Evolutionary conservation across 2,113 vertebrate species (phyloP).

Genomic region (Prietella phreatophila): DNA sequence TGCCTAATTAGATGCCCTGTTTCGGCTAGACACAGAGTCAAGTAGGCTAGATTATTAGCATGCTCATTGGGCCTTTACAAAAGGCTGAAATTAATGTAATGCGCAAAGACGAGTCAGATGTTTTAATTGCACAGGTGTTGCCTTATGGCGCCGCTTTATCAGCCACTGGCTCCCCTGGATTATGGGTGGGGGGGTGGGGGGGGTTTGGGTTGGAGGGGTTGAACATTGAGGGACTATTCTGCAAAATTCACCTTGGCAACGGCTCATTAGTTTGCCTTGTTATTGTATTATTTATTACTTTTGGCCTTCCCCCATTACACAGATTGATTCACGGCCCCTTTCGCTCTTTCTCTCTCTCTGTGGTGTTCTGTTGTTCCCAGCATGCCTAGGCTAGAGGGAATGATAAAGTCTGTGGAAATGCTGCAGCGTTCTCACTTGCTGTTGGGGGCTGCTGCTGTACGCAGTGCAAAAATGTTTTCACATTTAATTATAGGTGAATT

Average conservation of each 20-base stretch:
- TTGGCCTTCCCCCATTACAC: constrained; percentile 91
- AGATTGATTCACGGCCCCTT: constrained; percentile 91
- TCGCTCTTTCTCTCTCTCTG: constrained; percentile 35
- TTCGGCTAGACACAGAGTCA: constrained; percentile 96
- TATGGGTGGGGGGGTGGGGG: constrained; percentile 79
- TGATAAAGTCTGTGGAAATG: constrained; percentile 39
- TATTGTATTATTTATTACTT: constrained; percentile 99
- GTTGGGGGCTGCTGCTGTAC: constrained; percentile 25
- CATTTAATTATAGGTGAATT: constrained; percentile 47
- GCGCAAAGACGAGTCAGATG: constrained; percentile 87
- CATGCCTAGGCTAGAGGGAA: constrained; percentile 35
- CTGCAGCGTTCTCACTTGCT: constrained; percentile 26
- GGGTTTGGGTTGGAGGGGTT: constrained; percentile 58
- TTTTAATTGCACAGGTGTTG: constrained; percentile 99
- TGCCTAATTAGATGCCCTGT: constrained; percentile 99
- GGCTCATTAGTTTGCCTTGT: constrained; percentile 99
- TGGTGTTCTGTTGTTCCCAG: constrained; percentile 40
- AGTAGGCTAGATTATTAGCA: constrained; percentile 99
- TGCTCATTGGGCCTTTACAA: constrained; percentile 96
- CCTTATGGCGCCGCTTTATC: constrained; percentile 99
- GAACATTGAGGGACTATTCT: constrained; percentile 86
- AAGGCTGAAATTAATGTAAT: constrained; percentile 99
- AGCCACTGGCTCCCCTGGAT: constrained; percentile 91
- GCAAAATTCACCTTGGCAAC: constrained; percentile 93
- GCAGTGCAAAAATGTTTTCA: constrained; percentile 26